Base-by-base conservation (phyloP, 2,797 vertebrate genomes). In the Taeniopygia guttata region DNA sequence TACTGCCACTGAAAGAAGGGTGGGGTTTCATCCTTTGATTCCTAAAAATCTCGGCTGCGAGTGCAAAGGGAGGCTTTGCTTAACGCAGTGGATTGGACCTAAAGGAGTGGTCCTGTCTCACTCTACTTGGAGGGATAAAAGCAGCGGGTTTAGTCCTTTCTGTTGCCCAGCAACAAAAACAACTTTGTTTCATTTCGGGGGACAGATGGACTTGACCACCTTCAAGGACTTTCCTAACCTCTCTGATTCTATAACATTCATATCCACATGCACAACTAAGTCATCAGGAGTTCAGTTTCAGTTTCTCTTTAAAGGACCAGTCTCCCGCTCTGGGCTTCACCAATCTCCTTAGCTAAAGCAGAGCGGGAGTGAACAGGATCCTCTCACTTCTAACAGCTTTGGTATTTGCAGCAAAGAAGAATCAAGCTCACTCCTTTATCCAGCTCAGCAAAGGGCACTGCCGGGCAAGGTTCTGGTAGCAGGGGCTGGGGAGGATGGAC, bases 351-450 rank as follows among this genome's bases (percentile, higher is more conserved):
- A 26, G 21, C 16, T 49, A 20, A 42, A 34, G 43, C 26, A 42
- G 8, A 48, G 51, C 1, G 0, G 11, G 3, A 14, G 52, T 3
- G 3, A 43, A 18, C 21, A 22, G 6, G 2, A 4, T 30, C 60
- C 60, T 58, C 32, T 49, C 17, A 1, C 22, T 58, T 51, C 21
- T 32, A 45, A 8, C 23, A 32, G 21, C 60, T 36, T 27, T 16
- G 68, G 16, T 3, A 10, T 43, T 49, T 26, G 32, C 32, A 18
- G 9, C 32, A 36, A 22, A 36, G 27, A 7, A 36, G 32, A 45
- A 19, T 6, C 11, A 25, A 34, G 25, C 7, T 25, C 34, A 2
- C 51, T 34, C n/a, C 20, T 29, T 7, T 13, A 2, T 13, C 30
- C 5, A 16, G 34, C 25, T 29, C 25, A 4, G 12, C 2, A 14